phyloP scores from a whole-genome alignment of 2,888 invertebrate genomes.

The Thereva nobilitata region DNA sequence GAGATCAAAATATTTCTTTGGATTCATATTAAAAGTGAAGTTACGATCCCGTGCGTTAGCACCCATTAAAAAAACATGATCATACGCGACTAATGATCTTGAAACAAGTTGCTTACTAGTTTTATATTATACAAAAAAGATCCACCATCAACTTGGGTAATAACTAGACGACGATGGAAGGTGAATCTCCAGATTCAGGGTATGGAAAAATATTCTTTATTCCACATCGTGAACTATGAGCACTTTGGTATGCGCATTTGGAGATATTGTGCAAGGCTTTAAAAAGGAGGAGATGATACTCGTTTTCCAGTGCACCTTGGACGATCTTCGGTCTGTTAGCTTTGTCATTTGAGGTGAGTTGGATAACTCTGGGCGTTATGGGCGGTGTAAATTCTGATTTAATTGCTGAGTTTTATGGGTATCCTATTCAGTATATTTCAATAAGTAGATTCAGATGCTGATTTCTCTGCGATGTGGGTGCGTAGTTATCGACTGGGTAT shows the following conservation, averaged over 20 bases:
- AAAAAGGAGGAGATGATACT: background rate
- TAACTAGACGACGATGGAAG: too few species aligned
- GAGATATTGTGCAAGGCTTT: slow-evolving; percentile 11
- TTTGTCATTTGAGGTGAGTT: slow-evolving; percentile 29
- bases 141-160: too few species aligned
- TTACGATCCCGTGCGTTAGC: slow-evolving; percentile 30
- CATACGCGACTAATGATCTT: slow-evolving; percentile 32
- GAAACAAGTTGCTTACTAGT: slow-evolving; percentile 9
- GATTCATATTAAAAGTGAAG: slow-evolving; percentile 33
- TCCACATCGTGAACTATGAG: slow-evolving; percentile 27
- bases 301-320: background rate
- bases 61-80: slow-evolving; percentile 31
- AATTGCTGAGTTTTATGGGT: slow-evolving; percentile 31
- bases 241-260: slow-evolving; percentile 16
- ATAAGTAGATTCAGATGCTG: slow-evolving; percentile 7
- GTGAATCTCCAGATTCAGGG: too few species aligned
- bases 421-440: slow-evolving; percentile 9
- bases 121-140: background rate
- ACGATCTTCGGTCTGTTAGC: slow-evolving; percentile 5
- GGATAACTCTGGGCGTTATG: slow-evolving; percentile 24
- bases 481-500: too few species aligned
- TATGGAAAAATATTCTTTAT: slow-evolving; percentile 30
- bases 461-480: too few species aligned
- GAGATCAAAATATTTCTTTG: slow-evolving; percentile 37
- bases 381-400: slow-evolving; percentile 31